phyloP scores from a whole-genome alignment of 2,888 invertebrate genomes.

The Leptarthrus brevirostris region DNA sequence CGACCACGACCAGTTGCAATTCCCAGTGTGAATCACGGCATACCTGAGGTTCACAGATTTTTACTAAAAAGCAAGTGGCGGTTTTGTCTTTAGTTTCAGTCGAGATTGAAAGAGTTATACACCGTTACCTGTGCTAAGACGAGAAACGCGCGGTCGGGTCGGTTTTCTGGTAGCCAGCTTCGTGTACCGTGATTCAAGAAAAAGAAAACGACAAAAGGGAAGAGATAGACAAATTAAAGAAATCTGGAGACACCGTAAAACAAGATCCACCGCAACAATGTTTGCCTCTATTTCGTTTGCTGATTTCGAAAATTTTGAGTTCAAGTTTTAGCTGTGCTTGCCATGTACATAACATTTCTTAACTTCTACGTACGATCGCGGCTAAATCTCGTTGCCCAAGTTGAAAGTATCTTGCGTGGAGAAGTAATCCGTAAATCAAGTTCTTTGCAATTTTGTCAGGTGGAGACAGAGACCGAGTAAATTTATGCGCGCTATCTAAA shows the following conservation, averaged over 20 bases:
- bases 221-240: constrained; percentile 37
- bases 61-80: constrained; percentile 50
- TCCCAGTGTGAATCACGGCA: constrained; percentile 51
- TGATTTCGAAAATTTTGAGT: constrained; percentile 33
- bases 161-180: not conserved
- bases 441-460: constrained; percentile 32
- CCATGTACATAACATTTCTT: constrained; percentile 10
- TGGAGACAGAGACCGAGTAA: constrained; percentile 8
- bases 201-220: constrained; percentile 35
- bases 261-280: constrained; percentile 33
- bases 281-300: constrained; percentile 39
- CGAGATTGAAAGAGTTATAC: constrained; percentile 54
- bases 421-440: constrained; percentile 39
- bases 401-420: constrained; percentile 34
- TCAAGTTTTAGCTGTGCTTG: constrained; percentile 23
- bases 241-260: constrained; percentile 35
- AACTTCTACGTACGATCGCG: constrained; percentile 7
- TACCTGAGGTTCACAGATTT: constrained; percentile 46
- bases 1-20: not conserved
- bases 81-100: constrained; percentile 52
- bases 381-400: not conserved
- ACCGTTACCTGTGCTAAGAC: constrained; percentile 49
- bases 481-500: constrained; percentile 1
- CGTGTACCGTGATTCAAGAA: not conserved
- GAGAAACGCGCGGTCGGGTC: constrained; percentile 45